Base-by-base conservation (phyloP, 2,797 vertebrate genomes). In the Gila robusta region DNA sequence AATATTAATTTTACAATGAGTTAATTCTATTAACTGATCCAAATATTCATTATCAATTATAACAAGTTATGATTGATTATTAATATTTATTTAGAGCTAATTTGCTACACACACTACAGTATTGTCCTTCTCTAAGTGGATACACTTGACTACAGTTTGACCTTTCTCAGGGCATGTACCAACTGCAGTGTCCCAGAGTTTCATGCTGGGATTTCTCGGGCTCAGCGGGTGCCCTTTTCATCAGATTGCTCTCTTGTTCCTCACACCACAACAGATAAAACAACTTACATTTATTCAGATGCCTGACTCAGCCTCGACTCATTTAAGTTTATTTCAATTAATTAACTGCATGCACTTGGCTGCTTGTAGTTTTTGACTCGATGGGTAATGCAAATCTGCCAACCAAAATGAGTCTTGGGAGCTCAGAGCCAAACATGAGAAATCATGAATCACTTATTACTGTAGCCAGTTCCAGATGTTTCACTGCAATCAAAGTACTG, bases 41-140 rank as follows among this genome's bases (percentile, higher is more conserved):
- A 49, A 49, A 16, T 49, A 49, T 49, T 17, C 14, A 49, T 49
- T 2, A 49, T 49, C 16, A 49, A 16, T 49, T 17, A 49, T 49
- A 17, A 5, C 47, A 16, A 14, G 47, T 49, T 49, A 49, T 49
- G 47, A 49, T 49, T 49, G 47, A 49, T 49, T 49, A 16, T 14
- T 5, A 49, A 16, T 49, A 49, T 49, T 17, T 49, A 16, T 17
- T 49, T 17, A 49, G 47, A 16, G 4, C 47, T 49, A 4, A 16
- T 49, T 49, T 49, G 12, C 47, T 47, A 14, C 16, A 19, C 41
- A 67, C 70, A 73, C n/a, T 14, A 32, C 28, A 19, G 14, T 62
- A 32, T 78, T 70, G 64, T 84, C 64, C 17, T 78, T 70, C 64
- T 78, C 35, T 78, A 84, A 84, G n/a, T 84, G 64, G 49, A 84